Conservation (phyloP, 1,140 invertebrate genomes). For the Hypothenemus hampei region DNA sequence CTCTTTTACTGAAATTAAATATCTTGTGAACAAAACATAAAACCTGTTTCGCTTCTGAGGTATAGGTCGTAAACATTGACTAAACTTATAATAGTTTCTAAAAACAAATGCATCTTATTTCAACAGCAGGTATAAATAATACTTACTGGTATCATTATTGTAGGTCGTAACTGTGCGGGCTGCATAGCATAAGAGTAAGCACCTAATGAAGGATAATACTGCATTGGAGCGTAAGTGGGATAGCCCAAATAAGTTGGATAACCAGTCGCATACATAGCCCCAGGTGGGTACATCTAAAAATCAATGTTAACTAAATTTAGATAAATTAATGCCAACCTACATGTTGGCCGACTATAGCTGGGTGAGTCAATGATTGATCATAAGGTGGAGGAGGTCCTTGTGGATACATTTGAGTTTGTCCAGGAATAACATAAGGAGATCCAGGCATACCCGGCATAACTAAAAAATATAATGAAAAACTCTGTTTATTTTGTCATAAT, state of each 20-base stretch:
- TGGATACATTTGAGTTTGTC: constrained; percentile 45
- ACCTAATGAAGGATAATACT: constrained; percentile 66
- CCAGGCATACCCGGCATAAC: constrained; percentile 42
- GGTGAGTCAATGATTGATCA: constrained; percentile 45
- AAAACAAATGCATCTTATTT: too few relatives aligned
- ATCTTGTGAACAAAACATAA: too few relatives aligned
- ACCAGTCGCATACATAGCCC: constrained; percentile 62
- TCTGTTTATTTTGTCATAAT: too few relatives aligned
- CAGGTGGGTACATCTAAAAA: constrained; percentile 62
- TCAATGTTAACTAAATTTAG: neutral
- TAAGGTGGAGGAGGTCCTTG: constrained; percentile 45
- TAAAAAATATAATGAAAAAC: too few relatives aligned
- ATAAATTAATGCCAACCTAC: constrained; percentile 31
- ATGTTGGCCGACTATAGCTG: constrained; percentile 44
- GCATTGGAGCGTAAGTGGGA: constrained; percentile 66
- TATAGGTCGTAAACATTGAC: too few relatives aligned
- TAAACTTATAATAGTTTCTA: too few relatives aligned
- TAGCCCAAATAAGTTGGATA: constrained; percentile 70
- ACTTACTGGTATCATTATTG: constrained; percentile 72
- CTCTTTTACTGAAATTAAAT: too few relatives aligned
- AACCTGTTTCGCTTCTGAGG: too few relatives aligned
- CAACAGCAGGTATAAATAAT: too few relatives aligned
- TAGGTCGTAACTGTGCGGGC: constrained; percentile 62
- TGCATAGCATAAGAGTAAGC: constrained; percentile 65
- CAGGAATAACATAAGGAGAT: constrained; percentile 43